These are phyloP conservation scores for Paraescarpia echinospica DNA, from an alignment of 1,140 invertebrate species.

Conservation along the genomic window DNA sequence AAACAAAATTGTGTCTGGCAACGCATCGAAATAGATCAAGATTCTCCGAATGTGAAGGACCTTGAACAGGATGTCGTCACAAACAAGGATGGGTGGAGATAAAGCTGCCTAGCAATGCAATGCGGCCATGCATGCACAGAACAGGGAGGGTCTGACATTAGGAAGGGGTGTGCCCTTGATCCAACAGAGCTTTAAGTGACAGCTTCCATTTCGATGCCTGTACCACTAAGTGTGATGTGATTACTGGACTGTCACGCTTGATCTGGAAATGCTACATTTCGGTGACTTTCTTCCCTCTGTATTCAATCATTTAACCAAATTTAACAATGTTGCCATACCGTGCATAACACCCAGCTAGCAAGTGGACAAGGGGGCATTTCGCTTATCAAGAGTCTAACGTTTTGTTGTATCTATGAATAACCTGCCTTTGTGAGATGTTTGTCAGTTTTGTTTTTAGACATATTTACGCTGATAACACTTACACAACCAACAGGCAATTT, in stretches of 20 bases:
- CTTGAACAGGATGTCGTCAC: neutral
- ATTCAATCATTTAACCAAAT: neutral
- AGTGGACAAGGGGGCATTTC: too few relatives aligned
- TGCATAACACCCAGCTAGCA: too few relatives aligned
- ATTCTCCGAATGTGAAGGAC: neutral
- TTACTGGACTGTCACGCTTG: neutral
- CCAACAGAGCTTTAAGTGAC: neutral
- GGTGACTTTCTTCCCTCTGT: neutral
- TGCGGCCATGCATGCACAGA: neutral
- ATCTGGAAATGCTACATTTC: neutral
- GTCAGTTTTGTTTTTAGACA: too few relatives aligned
- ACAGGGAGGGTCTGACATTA: neutral
- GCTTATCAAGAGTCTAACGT: too few relatives aligned
- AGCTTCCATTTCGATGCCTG: neutral
- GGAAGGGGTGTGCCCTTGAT: neutral
- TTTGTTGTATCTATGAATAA: too few relatives aligned
- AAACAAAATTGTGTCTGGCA: neutral
- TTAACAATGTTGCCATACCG: too few relatives aligned
- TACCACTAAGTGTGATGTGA: too few relatives aligned
- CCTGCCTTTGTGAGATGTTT: too few relatives aligned
- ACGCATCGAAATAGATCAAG: neutral
- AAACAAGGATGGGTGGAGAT: neutral
- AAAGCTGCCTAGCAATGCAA: neutral
- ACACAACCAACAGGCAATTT: too few relatives aligned
- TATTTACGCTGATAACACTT: too few relatives aligned